These are phyloP conservation scores for Clostera curtula DNA, from an alignment of 2,888 invertebrate genomes.

Conservation along the genomic window DNA sequence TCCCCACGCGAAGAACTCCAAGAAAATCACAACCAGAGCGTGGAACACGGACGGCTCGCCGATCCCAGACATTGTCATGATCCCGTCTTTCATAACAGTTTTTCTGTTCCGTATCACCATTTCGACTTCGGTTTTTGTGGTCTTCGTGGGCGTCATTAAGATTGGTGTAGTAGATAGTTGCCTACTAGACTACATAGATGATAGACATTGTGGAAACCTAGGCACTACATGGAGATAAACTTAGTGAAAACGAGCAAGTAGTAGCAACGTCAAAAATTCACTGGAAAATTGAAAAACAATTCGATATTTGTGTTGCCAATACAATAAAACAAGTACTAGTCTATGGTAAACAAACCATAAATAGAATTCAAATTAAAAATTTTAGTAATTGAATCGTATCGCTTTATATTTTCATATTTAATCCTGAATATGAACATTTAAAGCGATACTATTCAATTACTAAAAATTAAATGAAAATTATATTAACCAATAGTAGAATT, in stretches of 20 bases:
- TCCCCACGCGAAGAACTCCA: conserved; percentile 99
- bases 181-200: conserved; percentile 59
- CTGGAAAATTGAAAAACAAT: conserved; percentile 68
- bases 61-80: conserved; percentile 90
- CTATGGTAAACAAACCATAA: conserved; percentile 9
- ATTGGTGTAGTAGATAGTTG: conserved; percentile 46
- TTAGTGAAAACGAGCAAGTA: conserved; percentile 51
- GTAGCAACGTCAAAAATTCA: conserved; percentile 64
- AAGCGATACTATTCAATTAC: too few relatives aligned
- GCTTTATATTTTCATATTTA: too few relatives aligned
- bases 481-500: too few relatives aligned
- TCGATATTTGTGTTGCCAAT: conserved; percentile 49
- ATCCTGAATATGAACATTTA: too few relatives aligned
- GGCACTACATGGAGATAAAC: conserved; percentile 61
- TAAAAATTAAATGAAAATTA: too few relatives aligned
- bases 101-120: conserved; percentile 91
- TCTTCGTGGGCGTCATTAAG: conserved; percentile 83
- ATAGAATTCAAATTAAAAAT: too few relatives aligned
- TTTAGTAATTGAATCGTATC: too few relatives aligned
- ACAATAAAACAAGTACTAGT: background rate
- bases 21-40: conserved; percentile 98
- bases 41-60: conserved; percentile 98
- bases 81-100: conserved; percentile 90
- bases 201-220: conserved; percentile 60
- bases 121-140: conserved; percentile 88